phyloP scores from a whole-genome alignment of 2,113 vertebrate species.

The Prionailurus bengalensis region DNA sequence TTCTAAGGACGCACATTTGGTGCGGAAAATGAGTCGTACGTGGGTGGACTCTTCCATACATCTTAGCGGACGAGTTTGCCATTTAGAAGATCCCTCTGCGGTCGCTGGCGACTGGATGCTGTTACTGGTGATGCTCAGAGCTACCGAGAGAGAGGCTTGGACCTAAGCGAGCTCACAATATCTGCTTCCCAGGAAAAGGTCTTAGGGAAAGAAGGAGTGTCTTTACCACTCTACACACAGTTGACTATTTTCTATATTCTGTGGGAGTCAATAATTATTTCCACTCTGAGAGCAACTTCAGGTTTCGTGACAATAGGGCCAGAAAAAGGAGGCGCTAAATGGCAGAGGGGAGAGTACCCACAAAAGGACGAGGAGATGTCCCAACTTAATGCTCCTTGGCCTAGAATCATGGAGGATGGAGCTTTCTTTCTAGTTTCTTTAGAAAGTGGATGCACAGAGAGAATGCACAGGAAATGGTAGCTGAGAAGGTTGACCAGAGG shows the following conservation, averaged over 20 bases:
- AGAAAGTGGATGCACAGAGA: accelerated
- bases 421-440: accelerated
- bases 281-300: background rate
- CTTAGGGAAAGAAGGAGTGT: background rate
- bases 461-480: background rate
- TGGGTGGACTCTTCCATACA: background rate
- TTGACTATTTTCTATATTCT: background rate
- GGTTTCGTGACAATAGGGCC: background rate
- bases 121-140: background rate
- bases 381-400: accelerated
- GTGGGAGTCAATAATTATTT: background rate
- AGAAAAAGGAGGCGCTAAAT: background rate
- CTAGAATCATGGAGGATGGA: accelerated
- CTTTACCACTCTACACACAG: background rate
- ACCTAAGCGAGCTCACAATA: accelerated
- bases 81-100: background rate
- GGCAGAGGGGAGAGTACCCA: background rate
- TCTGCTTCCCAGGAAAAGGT: background rate
- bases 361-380: accelerated
- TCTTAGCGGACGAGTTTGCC: background rate
- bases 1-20: conserved; percentile 57
- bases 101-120: background rate
- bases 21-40: background rate
- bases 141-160: background rate
- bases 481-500: accelerated